Evolutionary conservation across 1,140 invertebrate species (phyloP).

Genomic region (Anoplolepis gracilipes): DNA sequence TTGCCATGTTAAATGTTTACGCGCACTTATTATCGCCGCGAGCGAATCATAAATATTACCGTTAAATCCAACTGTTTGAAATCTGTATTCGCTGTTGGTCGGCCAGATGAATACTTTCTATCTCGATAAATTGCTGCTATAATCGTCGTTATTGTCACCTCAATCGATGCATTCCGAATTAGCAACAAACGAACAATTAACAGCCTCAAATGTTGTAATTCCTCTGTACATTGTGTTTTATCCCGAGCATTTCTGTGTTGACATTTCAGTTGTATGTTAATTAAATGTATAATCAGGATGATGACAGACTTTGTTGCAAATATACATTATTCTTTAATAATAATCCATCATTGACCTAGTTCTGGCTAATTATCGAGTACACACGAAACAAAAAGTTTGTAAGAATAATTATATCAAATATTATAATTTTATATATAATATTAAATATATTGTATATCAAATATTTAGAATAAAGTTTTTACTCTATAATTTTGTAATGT

Average conservation of each 20-base stretch:
- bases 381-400: neutral
- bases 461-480: neutral
- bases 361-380: neutral
- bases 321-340: neutral
- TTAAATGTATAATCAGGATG: slow-evolving; percentile 5
- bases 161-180: slow-evolving; percentile 19
- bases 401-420: neutral
- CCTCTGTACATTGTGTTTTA: slow-evolving; percentile 17
- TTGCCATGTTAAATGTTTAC: slow-evolving; percentile 45
- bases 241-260: neutral
- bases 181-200: slow-evolving; percentile 38
- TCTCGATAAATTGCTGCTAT: slow-evolving; percentile 50
- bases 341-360: neutral
- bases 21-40: slow-evolving; percentile 48
- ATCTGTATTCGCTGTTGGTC: slow-evolving; percentile 31
- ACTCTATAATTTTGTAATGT: neutral
- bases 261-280: slow-evolving; percentile 31
- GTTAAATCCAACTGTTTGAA: slow-evolving; percentile 48
- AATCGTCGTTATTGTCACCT: slow-evolving; percentile 37
- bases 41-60: slow-evolving; percentile 58
- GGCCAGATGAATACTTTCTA: slow-evolving; percentile 51
- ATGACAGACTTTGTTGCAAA: neutral
- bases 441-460: too few species aligned
- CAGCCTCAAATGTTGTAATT: slow-evolving; percentile 29
- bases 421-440: too few species aligned